These are phyloP conservation scores for Sebastiscus albofasciatus DNA, from an alignment of 2,797 vertebrate genomes.

Conservation along the genomic window DNA sequence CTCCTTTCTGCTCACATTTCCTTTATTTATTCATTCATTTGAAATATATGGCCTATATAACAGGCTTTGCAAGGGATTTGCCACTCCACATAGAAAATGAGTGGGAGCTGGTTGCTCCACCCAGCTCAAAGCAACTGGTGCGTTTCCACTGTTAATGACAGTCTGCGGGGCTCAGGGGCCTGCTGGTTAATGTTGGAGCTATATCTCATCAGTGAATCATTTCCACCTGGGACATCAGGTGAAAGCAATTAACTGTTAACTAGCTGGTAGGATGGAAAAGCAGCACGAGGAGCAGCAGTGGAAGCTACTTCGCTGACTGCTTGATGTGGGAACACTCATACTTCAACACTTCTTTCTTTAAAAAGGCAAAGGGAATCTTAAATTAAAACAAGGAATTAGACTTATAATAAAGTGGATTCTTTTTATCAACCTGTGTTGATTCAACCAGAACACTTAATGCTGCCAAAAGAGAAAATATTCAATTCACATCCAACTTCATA, in stretches of 20 bases:
- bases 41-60: neutral
- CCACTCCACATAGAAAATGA: neutral
- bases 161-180: neutral
- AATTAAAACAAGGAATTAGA: neutral
- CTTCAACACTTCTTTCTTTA: neutral
- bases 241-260: slow-evolving; percentile 30
- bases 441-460: neutral
- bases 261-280: neutral
- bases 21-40: neutral
- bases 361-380: neutral
- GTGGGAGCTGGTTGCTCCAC: neutral
- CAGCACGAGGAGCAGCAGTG: neutral
- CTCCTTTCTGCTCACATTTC: neutral
- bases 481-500: neutral
- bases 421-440: neutral
- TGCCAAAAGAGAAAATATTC: neutral
- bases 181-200: slow-evolving; percentile 2
- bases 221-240: slow-evolving; percentile 20
- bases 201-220: slow-evolving; percentile 4
- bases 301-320: neutral
- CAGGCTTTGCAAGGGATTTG: neutral
- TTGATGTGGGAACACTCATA: neutral
- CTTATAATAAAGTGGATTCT: neutral
- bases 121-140: neutral
- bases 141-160: neutral